Conservation (phyloP, 1,140 invertebrate genomes). For the Archivesica marissinica region DNA sequence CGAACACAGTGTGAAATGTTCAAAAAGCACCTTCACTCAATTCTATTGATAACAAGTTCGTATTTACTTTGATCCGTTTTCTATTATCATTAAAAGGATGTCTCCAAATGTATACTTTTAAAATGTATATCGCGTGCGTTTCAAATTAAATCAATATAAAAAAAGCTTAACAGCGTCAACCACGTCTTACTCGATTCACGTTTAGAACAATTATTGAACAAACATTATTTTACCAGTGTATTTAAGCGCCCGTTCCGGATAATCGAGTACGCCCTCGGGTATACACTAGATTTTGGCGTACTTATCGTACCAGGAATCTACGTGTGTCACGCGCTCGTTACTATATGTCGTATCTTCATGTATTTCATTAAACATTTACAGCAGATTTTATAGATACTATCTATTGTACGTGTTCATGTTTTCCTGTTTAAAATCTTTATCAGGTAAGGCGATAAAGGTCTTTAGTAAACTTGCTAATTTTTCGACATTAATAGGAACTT, state of each 20-base stretch:
- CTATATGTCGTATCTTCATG: constrained; percentile 25
- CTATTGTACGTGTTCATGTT: background rate
- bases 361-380: constrained; percentile 22
- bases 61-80: no score
- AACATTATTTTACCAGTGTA: background rate
- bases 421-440: background rate
- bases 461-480: constrained; percentile 15
- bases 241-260: constrained; percentile 14
- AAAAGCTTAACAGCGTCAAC: background rate
- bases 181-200: constrained; percentile 13
- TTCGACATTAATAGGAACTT: no score
- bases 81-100: background rate
- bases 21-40: no score
- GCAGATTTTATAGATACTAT: background rate
- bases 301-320: constrained; percentile 13
- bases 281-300: background rate
- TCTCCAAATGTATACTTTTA: background rate
- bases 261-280: constrained; percentile 16
- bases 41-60: no score
- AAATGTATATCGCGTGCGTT: background rate
- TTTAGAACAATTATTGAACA: background rate
- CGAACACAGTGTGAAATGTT: background rate
- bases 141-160: background rate
- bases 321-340: constrained; percentile 13
- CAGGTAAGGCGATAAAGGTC: background rate